Conservation (phyloP, 2,797 vertebrate genomes). For the Anolis apletophallus region DNA sequence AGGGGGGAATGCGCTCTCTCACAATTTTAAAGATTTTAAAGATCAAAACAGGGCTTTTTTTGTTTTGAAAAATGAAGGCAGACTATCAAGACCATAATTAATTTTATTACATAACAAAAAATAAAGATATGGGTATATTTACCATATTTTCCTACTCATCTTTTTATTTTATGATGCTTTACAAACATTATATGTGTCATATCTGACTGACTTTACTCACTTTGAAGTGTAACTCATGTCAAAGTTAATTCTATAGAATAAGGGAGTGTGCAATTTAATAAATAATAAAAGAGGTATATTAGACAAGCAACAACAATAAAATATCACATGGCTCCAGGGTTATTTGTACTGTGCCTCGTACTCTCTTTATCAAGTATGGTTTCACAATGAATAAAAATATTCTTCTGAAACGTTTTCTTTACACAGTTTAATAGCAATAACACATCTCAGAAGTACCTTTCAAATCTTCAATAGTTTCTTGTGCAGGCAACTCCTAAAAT, state of each 20-base stretch:
- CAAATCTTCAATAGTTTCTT: conserved; percentile 78
- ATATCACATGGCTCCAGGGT: not conserved
- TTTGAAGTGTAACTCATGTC: not conserved
- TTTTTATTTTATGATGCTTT: not conserved
- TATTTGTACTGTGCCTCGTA: not conserved
- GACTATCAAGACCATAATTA: not conserved
- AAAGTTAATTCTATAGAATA: not conserved
- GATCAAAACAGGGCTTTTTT: not conserved
- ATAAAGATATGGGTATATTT: not conserved
- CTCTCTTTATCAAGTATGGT: not conserved
- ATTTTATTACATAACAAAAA: not conserved
- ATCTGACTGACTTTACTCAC: too few relatives aligned
- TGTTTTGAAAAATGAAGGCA: not conserved
- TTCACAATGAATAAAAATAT: not conserved
- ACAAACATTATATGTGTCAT: too few relatives aligned
- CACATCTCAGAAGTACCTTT: conserved; percentile 72
- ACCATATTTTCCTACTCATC: not conserved
- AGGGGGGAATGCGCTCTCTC: not conserved
- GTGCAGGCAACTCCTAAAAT: conserved; percentile 73
- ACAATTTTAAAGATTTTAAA: not conserved
- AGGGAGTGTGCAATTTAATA: too few relatives aligned
- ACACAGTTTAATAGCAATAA: conserved; percentile 8
- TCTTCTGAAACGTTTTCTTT: conserved; percentile 32
- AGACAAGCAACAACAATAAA: too few relatives aligned
- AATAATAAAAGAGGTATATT: not conserved